These are phyloP conservation scores for Idaea biselata DNA, from an alignment of 2,888 invertebrate genomes.

Conservation along the genomic window DNA sequence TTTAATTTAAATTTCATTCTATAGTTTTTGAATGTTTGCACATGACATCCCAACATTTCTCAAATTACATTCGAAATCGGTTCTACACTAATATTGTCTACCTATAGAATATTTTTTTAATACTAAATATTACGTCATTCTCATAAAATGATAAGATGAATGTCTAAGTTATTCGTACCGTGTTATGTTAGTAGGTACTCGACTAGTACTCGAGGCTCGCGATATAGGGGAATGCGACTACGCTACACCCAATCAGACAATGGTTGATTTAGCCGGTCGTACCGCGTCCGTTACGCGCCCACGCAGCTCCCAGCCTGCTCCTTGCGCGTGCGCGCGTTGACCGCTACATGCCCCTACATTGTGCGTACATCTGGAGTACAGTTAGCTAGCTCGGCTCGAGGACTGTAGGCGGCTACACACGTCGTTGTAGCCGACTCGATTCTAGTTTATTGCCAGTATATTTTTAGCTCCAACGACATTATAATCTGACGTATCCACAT, in stretches of 20 bases:
- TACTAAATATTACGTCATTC: too few relatives aligned
- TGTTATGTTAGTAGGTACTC: too few relatives aligned
- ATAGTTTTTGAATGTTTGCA: too few relatives aligned
- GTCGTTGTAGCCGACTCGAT: background rate
- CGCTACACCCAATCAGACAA: conserved; percentile 73
- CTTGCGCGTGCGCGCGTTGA: background rate
- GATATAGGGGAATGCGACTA: conserved; percentile 50
- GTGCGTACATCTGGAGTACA: conserved; percentile 7
- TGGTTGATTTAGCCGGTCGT: conserved; percentile 66
- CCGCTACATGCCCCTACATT: background rate
- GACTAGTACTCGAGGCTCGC: too few relatives aligned
- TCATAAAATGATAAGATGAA: too few relatives aligned
- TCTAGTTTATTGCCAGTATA: background rate
- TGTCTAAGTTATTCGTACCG: too few relatives aligned
- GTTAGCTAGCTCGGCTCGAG: conserved; percentile 19
- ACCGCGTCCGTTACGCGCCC: conserved; percentile 70
- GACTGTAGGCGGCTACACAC: conserved; percentile 4
- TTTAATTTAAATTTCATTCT: too few relatives aligned
- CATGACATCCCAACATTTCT: too few relatives aligned
- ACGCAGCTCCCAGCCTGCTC: conserved; percentile 57
- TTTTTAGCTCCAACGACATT: background rate
- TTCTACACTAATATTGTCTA: too few relatives aligned
- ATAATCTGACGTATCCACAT: background rate
- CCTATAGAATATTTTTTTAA: too few relatives aligned
- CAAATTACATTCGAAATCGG: too few relatives aligned